Conservation (phyloP, 2,888 invertebrate genomes). For the Apodemia duryi region DNA sequence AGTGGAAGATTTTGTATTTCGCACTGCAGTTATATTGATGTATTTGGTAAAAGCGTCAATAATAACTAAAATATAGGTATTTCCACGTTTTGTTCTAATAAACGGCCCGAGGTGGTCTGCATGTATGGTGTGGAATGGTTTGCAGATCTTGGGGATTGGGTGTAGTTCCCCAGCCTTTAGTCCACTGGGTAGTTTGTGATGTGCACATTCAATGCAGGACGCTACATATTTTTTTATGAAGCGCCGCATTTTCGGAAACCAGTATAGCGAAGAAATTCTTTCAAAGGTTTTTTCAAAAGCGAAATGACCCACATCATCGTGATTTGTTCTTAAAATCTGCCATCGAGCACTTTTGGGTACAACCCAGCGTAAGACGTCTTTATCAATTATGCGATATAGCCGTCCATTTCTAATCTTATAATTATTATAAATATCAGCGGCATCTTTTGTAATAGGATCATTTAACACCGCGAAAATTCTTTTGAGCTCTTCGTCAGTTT, state of each 20-base stretch:
- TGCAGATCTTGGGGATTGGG: not conserved
- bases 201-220: constrained; percentile 26
- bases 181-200: constrained; percentile 25
- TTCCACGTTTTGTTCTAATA: constrained; percentile 5
- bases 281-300: constrained; percentile 33
- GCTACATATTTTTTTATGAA: constrained; percentile 28
- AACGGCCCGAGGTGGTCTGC: not conserved
- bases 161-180: not conserved
- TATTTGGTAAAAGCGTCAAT: constrained; percentile 17
- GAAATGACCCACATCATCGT: constrained; percentile 36
- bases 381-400: too few species aligned
- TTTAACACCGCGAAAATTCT: not conserved
- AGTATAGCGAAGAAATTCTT: constrained; percentile 21
- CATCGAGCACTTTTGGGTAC: constrained; percentile 33
- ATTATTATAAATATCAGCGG: too few species aligned
- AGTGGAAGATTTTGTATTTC: constrained; percentile 8
- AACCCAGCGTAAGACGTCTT: too few species aligned
- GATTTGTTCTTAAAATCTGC: constrained; percentile 31
- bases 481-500: constrained; percentile 2
- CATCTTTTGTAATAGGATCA: not conserved
- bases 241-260: constrained; percentile 32
- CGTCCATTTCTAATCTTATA: too few species aligned
- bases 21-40: constrained; percentile 6
- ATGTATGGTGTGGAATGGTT: constrained; percentile 14
- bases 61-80: constrained; percentile 11